Conservation (phyloP, 2,113 vertebrate species). For the Cyanoliseus patagonus region DNA sequence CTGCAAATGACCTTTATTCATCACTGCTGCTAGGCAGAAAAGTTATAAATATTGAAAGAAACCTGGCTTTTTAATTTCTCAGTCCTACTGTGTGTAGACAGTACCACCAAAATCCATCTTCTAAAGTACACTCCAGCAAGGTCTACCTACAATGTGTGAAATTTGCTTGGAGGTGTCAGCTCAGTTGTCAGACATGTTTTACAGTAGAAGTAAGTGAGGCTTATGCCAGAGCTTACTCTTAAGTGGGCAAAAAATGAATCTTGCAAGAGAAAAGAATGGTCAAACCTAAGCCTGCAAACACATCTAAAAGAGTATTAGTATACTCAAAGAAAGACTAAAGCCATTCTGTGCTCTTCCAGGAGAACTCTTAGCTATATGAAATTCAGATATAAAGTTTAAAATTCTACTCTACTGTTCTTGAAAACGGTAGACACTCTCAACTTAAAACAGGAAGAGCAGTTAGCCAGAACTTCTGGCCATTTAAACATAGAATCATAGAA, state of each 20-base stretch:
- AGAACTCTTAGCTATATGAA: neutral
- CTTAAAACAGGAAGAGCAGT: neutral
- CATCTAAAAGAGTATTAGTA: neutral
- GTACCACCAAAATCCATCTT: neutral
- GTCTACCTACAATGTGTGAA: neutral
- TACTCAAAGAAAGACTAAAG: neutral
- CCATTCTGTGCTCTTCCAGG: neutral
- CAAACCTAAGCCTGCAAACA: neutral
- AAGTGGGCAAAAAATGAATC: neutral
- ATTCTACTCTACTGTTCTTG: neutral
- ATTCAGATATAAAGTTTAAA: neutral
- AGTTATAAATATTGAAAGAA: constrained; percentile 1
- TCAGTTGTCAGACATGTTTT: constrained; percentile 12
- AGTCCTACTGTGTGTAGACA: neutral
- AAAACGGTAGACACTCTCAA: neutral
- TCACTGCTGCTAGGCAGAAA: neutral
- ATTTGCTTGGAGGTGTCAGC: neutral
- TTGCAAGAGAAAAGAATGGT: neutral
- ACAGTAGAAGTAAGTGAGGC: neutral
- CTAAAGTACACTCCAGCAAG: neutral
- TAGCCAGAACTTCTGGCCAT: neutral
- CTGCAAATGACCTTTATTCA: neutral
- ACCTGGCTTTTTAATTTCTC: neutral
- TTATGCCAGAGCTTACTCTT: neutral
- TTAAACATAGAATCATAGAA: neutral